Conservation (phyloP, 2,113 vertebrate species). For the Carassius gibelio region DNA sequence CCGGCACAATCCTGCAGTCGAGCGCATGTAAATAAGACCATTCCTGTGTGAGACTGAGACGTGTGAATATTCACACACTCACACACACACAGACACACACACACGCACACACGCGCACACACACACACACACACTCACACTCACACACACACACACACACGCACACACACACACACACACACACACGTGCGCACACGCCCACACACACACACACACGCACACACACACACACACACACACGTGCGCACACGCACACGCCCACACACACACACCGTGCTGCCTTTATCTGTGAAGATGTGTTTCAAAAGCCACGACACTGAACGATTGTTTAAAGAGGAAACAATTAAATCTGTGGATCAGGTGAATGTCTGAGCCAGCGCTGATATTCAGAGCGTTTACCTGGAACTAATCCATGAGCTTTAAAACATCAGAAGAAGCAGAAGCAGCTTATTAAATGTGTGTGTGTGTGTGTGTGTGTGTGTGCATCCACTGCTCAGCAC, state of each 20-base stretch:
- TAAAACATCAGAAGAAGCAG: neutral
- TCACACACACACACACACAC: neutral
- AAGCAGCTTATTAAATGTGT: neutral
- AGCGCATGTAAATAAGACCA: neutral
- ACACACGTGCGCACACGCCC: too few species aligned
- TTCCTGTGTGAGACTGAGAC: neutral
- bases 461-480: neutral
- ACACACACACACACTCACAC: neutral
- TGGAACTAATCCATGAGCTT: neutral
- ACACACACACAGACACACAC: too few species aligned
- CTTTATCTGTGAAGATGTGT: neutral
- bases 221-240: neutral
- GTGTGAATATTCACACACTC: neutral
- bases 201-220: too few species aligned
- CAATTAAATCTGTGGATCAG: neutral
- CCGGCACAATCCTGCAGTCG: neutral
- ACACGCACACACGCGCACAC: too few species aligned
- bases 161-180: neutral
- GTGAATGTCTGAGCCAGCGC: neutral
- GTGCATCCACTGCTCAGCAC: neutral
- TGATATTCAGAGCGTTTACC: neutral
- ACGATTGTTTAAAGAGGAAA: neutral
- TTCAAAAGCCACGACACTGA: neutral
- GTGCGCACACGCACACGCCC: neutral
- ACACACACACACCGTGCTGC: neutral